Evolutionary conservation across 2,113 vertebrate species (phyloP).

Genomic region (Caranx melampygus): DNA sequence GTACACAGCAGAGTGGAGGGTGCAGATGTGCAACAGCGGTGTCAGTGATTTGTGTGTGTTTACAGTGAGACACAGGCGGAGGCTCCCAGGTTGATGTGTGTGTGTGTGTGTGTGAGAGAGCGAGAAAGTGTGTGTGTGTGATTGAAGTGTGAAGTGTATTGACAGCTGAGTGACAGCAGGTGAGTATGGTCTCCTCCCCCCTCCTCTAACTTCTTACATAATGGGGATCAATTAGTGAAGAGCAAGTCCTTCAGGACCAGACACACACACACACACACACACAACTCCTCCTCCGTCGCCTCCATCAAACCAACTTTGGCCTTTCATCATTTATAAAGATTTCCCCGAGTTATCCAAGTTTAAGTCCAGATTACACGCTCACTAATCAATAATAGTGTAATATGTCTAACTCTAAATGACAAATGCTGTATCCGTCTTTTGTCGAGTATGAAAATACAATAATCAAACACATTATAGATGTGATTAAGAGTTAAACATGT

Average conservation of each 20-base stretch:
- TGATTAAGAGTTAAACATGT: too few relatives aligned
- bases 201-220: slow-evolving; percentile 15
- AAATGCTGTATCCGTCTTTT: too few relatives aligned
- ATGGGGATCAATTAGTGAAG: slow-evolving; percentile 52
- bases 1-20: slow-evolving; percentile 42
- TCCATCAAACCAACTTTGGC: too few relatives aligned
- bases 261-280: too few relatives aligned
- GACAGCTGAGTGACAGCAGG: slow-evolving; percentile 33
- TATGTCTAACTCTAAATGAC: too few relatives aligned
- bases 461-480: too few relatives aligned
- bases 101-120: background rate
- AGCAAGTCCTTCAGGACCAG: slow-evolving; percentile 2
- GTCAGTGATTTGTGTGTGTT: background rate
- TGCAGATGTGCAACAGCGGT: background rate
- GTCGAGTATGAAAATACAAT: too few relatives aligned
- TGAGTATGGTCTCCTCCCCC: background rate
- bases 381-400: too few relatives aligned
- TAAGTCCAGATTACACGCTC: too few relatives aligned
- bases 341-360: too few relatives aligned
- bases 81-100: background rate
- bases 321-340: too few relatives aligned
- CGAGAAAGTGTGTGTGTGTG: background rate
- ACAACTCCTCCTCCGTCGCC: background rate
- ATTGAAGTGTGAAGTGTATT: background rate
- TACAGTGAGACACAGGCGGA: background rate